Conservation (phyloP, 2,113 vertebrate species). For the Apteryx owenii region DNA sequence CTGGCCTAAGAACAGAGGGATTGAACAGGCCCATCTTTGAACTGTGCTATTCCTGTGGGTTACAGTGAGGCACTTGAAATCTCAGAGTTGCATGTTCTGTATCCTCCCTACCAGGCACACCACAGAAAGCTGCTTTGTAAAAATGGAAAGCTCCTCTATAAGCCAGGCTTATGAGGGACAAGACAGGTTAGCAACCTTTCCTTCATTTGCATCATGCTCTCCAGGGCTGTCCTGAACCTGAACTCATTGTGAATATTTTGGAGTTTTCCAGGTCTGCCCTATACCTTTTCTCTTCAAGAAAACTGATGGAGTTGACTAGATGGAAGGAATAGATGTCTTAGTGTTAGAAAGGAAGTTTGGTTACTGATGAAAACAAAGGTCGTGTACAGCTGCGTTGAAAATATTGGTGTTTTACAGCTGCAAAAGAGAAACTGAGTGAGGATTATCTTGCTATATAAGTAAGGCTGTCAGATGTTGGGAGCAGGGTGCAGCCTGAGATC, state of each 20-base stretch:
- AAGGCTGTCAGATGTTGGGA: not conserved
- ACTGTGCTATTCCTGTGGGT: conserved; percentile 22
- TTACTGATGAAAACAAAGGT: not conserved
- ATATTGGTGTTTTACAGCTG: not conserved
- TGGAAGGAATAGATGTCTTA: not conserved
- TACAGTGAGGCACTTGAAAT: not conserved
- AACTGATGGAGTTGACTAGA: not conserved
- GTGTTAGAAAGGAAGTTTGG: not conserved
- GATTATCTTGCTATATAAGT: not conserved
- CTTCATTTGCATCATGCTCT: not conserved
- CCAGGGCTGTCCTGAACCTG: not conserved
- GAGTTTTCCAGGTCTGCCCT: not conserved
- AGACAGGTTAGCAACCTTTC: not conserved
- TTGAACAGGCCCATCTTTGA: conserved; percentile 9
- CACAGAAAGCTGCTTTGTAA: not conserved
- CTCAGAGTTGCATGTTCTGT: not conserved
- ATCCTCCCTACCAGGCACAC: not conserved
- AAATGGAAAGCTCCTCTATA: conserved; percentile 1
- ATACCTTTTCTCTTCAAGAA: not conserved
- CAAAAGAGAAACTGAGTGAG: not conserved
- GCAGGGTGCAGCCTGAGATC: not conserved
- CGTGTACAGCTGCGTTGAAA: not conserved
- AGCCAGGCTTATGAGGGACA: not conserved
- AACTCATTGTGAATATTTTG: not conserved
- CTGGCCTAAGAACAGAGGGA: conserved; percentile 34